Base-by-base conservation (phyloP, 2,888 invertebrate species). In the Spicauda simplicius region DNA sequence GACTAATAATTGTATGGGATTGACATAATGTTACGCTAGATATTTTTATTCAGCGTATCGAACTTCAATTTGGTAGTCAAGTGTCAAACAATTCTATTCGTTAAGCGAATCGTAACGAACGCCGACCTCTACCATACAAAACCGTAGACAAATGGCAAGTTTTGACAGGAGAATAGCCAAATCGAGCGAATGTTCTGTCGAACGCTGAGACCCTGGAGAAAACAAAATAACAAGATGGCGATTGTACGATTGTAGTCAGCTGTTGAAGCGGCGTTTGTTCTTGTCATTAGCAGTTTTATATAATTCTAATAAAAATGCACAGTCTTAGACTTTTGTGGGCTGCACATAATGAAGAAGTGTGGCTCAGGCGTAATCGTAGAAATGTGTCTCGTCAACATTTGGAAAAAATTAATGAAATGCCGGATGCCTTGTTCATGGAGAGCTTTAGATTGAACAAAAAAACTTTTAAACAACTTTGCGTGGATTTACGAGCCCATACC, bases 401-500 rank as follows among this genome's bases (percentile, higher is more conserved):
- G 5, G 41, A 57, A 6, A 41, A 18, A 45, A 45, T 57, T 12
- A 12, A 6, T 14, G 57, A 57, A 41, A 57, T 41, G 20, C 41
- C 57, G 6, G 14, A 57, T 7, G 10, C 20, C 8, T 20, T 53
- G 7, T 53, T 53, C 10, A 20, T 19, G 20, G 0, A 19, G 8
- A 10, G 18, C 0, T 57, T 57, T 41, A 57, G 57, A 37, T 30
- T 57, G 19, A 20, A 57, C 10, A 57, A 57, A 45, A 8, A 18
- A 19, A 41, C 19, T 11, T 57, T 57, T 57, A 18, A 18, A 16
- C 11, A 57, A 7, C 41, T 57, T 19, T 41, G 41, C 30, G 12
- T 41, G 10, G 57, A 57, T 16, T 41, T 57, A 19, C 18, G 41
- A 19, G 8, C 12, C 19, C 14, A 57, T 57, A 53, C 61, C n/a